Evolutionary conservation across 2,797 vertebrate species (phyloP), one percentile per base, ranked within the genome.

Genomic region (Oophaga sylvatica): DNA sequence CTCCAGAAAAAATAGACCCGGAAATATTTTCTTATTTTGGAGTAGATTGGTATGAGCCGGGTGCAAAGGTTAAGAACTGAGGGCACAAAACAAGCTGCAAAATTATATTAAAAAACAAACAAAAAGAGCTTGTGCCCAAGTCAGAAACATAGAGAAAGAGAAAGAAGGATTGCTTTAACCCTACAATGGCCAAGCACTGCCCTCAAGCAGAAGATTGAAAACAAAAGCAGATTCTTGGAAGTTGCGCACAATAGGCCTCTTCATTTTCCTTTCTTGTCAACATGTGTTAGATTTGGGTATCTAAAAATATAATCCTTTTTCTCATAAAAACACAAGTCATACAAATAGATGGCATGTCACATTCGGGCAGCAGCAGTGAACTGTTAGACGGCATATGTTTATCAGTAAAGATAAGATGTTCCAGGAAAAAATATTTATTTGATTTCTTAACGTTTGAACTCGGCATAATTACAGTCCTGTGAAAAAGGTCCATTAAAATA

Each of bases 1-100:
- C 63, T 71, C 8, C 17, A 62, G 31, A 79, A 86, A 70, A 80
- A 81, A 67, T 45, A 75, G 62, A 81, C 85, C 35, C 71, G 80
- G 79, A 86, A 79, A 83, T 77, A 45, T 86, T 89, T 82, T 89
- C 79, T 75, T 82, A 86, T 85, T 86, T 86, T 81, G 79, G 56
- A 89, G 41, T 71, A 83, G 71, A 70, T 57, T n/a, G 71, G 79
- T 88, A 88, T 81, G 80, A 82, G 79, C 48, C 26, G 84, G 84
- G 88, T 89, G 84, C 85, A 89, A 81, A 89, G 88, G 88, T 89
- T 89, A 89, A 83, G 71, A 86, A 89, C 80, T 53, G 26, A 89
- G 88, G 88, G 73, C 73, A 86, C 29, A 86, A 86, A 82, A 82
- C 71, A 86, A 89, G 80, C 56, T 59, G 80, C 56, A 22, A 89